These are phyloP conservation scores for Naja naja DNA, from an alignment of 2,113 vertebrate genomes.

Conservation along the genomic window DNA sequence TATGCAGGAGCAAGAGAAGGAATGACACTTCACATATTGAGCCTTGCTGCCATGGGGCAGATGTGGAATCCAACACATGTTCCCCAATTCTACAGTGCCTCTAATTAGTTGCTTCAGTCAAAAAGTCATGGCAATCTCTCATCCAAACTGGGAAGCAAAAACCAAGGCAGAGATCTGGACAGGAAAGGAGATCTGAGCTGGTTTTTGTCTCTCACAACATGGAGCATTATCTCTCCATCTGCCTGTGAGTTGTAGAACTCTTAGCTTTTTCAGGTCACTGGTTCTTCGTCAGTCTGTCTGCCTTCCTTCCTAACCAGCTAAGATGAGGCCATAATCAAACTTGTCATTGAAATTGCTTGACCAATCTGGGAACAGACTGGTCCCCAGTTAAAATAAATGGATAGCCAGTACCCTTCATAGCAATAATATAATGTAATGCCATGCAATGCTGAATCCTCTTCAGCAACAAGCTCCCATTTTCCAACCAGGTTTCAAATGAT, in stretches of 20 bases:
- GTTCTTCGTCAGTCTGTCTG: neutral
- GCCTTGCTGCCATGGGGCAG: slow-evolving; percentile 66
- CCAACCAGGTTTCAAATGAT: neutral
- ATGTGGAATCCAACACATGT: slow-evolving; percentile 63
- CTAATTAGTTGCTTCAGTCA: slow-evolving; percentile 71
- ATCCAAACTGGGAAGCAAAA: rapidly evolving
- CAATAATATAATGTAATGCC: neutral
- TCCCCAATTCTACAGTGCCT: neutral
- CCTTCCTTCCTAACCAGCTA: neutral
- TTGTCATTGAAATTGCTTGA: neutral
- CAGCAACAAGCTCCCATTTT: neutral
- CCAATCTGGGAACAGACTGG: neutral
- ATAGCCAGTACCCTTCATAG: neutral
- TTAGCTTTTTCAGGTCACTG: neutral
- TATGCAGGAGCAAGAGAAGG: slow-evolving; percentile 55
- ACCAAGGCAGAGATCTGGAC: neutral
- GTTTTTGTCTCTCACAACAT: neutral
- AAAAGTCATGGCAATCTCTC: slow-evolving; percentile 25
- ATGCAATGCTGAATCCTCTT: neutral
- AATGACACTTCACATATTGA: slow-evolving; percentile 53
- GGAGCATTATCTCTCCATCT: slow-evolving; percentile 2
- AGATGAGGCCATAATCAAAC: neutral
- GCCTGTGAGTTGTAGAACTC: neutral
- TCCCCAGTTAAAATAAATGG: neutral
- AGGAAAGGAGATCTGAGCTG: neutral